A percentile compares a stretch with the other conserved stretches of the same genome.
These are phyloP conservation scores for Pentalonia nigronervosa DNA, from an alignment of 1,140 invertebrate genomes.

Conservation along the genomic window DNA sequence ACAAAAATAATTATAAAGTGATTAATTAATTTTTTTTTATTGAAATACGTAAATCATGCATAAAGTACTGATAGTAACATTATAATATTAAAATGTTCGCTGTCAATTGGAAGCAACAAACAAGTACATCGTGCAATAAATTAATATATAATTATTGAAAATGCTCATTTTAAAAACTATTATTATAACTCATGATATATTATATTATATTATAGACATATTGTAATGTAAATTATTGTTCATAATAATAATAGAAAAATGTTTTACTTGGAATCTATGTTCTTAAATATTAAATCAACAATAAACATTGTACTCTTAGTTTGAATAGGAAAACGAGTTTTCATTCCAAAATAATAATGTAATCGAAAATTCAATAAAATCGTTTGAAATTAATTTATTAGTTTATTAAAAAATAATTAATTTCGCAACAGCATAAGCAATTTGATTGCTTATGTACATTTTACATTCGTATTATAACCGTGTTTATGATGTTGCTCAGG, in stretches of 20 bases:
- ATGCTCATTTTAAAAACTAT: neutral
- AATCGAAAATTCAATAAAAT: neutral
- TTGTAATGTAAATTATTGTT: neutral
- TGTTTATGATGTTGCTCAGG: neutral
- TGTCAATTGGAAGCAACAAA: neutral
- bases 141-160: neutral
- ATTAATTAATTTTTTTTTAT: neutral
- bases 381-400: neutral
- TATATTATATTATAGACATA: neutral
- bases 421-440: neutral
- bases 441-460: neutral
- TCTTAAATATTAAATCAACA: neutral
- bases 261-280: neutral
- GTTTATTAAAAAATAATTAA: neutral
- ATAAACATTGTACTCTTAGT: neutral
- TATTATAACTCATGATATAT: neutral
- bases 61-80: neutral
- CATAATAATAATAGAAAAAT: neutral
- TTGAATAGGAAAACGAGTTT: neutral
- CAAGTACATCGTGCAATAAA: neutral
- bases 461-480: neutral
- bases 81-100: neutral
- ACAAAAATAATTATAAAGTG: conserved; percentile 11
- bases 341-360: neutral
- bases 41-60: neutral